Evolutionary conservation across 2,888 invertebrate genomes (phyloP).

Genomic region (Cacoxenus indagator): DNA sequence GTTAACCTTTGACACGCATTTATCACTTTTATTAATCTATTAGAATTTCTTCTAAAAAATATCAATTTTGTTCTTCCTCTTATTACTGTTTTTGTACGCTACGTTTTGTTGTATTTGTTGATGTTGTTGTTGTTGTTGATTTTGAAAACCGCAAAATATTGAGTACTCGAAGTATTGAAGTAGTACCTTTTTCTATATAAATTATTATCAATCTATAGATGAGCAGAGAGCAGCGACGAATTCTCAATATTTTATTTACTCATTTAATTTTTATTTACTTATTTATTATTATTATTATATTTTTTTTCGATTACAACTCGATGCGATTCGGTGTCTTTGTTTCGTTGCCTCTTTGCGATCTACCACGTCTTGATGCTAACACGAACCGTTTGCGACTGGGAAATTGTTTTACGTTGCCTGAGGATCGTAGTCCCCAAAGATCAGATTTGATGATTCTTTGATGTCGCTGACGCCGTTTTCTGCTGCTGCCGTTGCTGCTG

Average conservation of each 20-base stretch:
- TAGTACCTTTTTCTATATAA: background rate
- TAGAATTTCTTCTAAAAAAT: slow-evolving; percentile 39
- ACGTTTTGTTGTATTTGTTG: slow-evolving; percentile 27
- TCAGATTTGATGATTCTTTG: slow-evolving; percentile 13
- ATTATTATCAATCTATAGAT: slow-evolving; percentile 4
- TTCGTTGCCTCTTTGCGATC: slow-evolving; percentile 39
- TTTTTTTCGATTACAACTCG: background rate
- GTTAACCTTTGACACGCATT: slow-evolving; percentile 50
- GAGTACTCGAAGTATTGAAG: background rate
- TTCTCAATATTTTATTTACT: slow-evolving; percentile 21
- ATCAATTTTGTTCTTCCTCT: slow-evolving; percentile 21
- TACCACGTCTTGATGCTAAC: slow-evolving; percentile 69
- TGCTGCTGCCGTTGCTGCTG: slow-evolving; percentile 13
- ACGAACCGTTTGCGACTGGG: slow-evolving; percentile 69
- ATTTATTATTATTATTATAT: background rate
- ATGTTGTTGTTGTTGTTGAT: slow-evolving; percentile 27
- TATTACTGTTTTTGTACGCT: slow-evolving; percentile 32
- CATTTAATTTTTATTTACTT: slow-evolving; percentile 32
- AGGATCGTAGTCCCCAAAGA: slow-evolving; percentile 33
- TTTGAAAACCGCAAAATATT: slow-evolving; percentile 19
- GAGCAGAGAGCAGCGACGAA: slow-evolving; percentile 8
- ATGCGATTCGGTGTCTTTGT: slow-evolving; percentile 31
- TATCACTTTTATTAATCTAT: slow-evolving; percentile 51
- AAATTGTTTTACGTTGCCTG: slow-evolving; percentile 41
- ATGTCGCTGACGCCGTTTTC: slow-evolving; percentile 29